Percentiles rank a stretch among this genome's conserved stretches.
Conservation (phyloP, 2,888 invertebrate genomes). For the Acleris literana region DNA sequence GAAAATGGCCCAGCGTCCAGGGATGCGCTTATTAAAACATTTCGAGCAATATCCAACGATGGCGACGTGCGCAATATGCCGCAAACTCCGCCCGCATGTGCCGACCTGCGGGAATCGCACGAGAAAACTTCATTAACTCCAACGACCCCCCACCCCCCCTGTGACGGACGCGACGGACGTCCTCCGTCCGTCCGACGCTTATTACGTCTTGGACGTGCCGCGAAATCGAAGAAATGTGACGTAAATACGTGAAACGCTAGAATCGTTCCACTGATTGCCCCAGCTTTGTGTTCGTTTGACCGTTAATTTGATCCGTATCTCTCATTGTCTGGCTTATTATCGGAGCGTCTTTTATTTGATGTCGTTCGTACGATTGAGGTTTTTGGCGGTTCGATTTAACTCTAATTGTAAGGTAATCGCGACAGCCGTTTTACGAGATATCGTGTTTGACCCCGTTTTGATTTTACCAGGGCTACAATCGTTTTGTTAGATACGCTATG, state of each 20-base stretch:
- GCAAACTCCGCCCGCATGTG: slow-evolving; percentile 80
- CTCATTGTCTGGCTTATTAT: slow-evolving; percentile 72
- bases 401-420: slow-evolving; percentile 35
- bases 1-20: slow-evolving; percentile 58
- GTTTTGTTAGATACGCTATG: slow-evolving; percentile 1
- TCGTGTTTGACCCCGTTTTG: slow-evolving; percentile 15
- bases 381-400: slow-evolving; percentile 39
- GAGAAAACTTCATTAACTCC: slow-evolving; percentile 84
- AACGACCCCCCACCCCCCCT: slow-evolving; percentile 59
- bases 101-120: slow-evolving; percentile 83
- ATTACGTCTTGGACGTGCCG: slow-evolving; percentile 82
- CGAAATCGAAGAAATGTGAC: slow-evolving; percentile 83
- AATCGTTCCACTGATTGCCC: slow-evolving; percentile 77
- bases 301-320: slow-evolving; percentile 80
- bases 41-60: slow-evolving; percentile 79
- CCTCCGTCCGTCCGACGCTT: slow-evolving; percentile 73
- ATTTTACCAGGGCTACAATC: slow-evolving; percentile 8
- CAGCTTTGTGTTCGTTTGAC: slow-evolving; percentile 75
- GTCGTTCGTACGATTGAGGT: slow-evolving; percentile 49
- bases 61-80: slow-evolving; percentile 78
- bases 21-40: slow-evolving; percentile 84
- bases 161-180: slow-evolving; percentile 65
- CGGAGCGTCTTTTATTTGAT: slow-evolving; percentile 67
- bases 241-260: slow-evolving; percentile 77
- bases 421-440: slow-evolving; percentile 27